Conservation (phyloP, 2,797 vertebrate genomes). For the Pipistrellus pygmaeus region DNA sequence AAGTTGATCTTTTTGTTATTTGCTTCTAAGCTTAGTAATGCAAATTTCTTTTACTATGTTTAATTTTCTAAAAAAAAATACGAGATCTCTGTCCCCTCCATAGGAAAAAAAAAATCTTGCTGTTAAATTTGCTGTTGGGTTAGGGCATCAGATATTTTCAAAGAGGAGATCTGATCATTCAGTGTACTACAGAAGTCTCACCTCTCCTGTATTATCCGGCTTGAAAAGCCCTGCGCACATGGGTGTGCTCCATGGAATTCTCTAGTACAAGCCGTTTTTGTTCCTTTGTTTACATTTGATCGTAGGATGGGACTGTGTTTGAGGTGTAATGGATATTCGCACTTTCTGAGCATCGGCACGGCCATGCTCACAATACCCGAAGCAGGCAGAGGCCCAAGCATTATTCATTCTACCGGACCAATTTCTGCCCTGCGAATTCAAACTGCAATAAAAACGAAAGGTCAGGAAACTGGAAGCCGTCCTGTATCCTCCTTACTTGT, state of each 20-base stretch:
- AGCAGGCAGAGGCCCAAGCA: conserved; percentile 10
- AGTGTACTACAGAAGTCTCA: background rate
- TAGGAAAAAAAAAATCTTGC: background rate
- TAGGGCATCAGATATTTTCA: conserved; percentile 38
- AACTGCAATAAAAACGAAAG: conserved; percentile 19
- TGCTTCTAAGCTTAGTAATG: conserved; percentile 9
- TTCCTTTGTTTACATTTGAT: conserved; percentile 54
- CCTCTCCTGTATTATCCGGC: background rate
- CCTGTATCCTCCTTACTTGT: background rate
- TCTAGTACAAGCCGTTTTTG: background rate
- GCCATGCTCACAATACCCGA: background rate
- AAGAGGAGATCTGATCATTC: background rate
- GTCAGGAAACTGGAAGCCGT: background rate
- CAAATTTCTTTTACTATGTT: background rate
- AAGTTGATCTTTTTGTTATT: conserved; percentile 50
- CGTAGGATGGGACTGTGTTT: background rate
- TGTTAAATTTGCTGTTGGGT: background rate
- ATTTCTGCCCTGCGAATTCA: background rate
- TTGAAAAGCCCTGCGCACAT: conserved; percentile 30
- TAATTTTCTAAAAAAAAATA: background rate
- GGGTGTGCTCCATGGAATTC: background rate
- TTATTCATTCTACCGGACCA: background rate
- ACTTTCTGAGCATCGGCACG: conserved; percentile 27
- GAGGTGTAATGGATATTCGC: background rate
- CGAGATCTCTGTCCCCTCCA: background rate